phyloP scores from a whole-genome alignment of 23 tunicate genomes.

The Diplosoma virens region DNA sequence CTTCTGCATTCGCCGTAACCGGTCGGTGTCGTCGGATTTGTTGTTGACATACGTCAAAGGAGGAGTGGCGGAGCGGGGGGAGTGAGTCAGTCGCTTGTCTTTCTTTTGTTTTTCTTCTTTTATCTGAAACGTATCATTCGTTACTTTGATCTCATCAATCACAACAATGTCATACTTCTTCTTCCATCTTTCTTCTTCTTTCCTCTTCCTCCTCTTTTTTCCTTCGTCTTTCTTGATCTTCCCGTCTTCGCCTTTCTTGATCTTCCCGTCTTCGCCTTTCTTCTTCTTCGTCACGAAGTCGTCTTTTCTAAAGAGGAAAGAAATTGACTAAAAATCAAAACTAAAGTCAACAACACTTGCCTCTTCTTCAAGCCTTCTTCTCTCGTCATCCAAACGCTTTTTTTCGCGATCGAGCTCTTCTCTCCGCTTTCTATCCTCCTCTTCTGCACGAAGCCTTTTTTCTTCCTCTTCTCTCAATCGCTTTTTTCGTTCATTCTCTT shows the following conservation, averaged over 20 bases:
- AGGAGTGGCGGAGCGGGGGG: constrained; percentile 43
- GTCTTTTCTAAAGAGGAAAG: constrained; percentile 24
- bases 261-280: constrained; percentile 42
- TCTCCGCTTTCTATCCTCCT: constrained; percentile 54
- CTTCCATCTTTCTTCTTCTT: constrained; percentile 30
- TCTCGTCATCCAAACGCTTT: constrained; percentile 70
- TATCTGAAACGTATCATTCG: no score
- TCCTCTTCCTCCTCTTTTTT: constrained; percentile 50
- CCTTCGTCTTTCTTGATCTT: constrained; percentile 31
- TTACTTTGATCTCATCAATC: no score
- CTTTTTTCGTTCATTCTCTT: constrained; percentile 61
- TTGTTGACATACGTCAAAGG: constrained; percentile 49
- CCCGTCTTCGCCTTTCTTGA: constrained; percentile 30
- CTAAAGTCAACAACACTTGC: constrained; percentile 15
- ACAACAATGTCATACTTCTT: background rate
- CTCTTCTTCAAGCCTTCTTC: constrained; percentile 74
- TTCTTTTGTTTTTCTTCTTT: no score
- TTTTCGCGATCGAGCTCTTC: constrained; percentile 62
- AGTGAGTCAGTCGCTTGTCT: constrained; percentile 18
- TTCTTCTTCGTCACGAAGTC: constrained; percentile 71
- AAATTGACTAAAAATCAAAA: background rate
- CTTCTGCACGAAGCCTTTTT: constrained; percentile 70
- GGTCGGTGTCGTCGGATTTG: constrained; percentile 85
- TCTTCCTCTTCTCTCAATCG: constrained; percentile 74
- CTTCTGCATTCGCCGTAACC: constrained; percentile 64